Evolutionary conservation across 2,113 vertebrate genomes (phyloP).

Genomic region (Caranx melampygus): DNA sequence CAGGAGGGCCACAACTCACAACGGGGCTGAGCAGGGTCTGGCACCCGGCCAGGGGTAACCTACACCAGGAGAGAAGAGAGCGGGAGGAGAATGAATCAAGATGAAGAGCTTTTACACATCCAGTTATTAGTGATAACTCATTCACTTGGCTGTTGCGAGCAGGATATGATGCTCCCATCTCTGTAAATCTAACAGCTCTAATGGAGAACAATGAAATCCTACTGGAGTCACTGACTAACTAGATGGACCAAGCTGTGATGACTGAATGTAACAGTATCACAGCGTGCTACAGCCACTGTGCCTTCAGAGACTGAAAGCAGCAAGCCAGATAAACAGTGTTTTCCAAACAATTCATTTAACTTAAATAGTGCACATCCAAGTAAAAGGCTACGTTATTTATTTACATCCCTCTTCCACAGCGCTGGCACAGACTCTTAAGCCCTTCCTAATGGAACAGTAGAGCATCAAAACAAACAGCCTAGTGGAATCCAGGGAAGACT

Average conservation of each 20-base stretch:
- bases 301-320: constrained; percentile 52
- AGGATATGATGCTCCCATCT: constrained; percentile 53
- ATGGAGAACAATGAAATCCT: constrained; percentile 58
- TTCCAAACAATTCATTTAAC: constrained; percentile 75
- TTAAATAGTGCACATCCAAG: constrained; percentile 72
- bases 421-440: constrained; percentile 71
- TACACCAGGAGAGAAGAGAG: constrained; percentile 68
- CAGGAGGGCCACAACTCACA: constrained; percentile 97
- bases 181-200: constrained; percentile 59
- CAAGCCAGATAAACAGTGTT: constrained; percentile 65
- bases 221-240: constrained; percentile 39
- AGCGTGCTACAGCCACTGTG: constrained; percentile 35
- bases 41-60: constrained; percentile 95
- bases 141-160: constrained; percentile 47
- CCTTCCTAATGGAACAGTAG: constrained; percentile 76
- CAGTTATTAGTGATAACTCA: constrained; percentile 54
- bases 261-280: constrained; percentile 43
- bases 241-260: constrained; percentile 39
- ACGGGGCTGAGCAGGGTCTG: constrained; percentile 97
- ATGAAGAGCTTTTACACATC: constrained; percentile 50
- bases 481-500: constrained; percentile 71
- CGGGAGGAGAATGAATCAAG: constrained; percentile 6
- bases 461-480: constrained; percentile 78
- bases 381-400: constrained; percentile 76
- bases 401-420: constrained; percentile 71